Evolutionary conservation across 2,113 vertebrate genomes (phyloP).

Genomic region (Lontra canadensis): DNA sequence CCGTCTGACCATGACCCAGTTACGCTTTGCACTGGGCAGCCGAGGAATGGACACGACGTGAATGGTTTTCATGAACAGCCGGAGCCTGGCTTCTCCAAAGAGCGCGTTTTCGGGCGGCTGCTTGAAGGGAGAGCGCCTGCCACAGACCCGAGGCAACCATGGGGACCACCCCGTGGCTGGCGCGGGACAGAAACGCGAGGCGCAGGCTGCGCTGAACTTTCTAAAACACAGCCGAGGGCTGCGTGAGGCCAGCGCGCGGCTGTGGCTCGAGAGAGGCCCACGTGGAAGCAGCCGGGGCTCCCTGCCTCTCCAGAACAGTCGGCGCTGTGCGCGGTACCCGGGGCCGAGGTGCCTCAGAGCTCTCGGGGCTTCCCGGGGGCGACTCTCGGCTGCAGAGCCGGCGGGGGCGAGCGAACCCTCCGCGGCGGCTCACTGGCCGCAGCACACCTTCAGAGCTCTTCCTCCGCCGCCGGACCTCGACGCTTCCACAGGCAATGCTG

Average conservation of each 20-base stretch:
- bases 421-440: background rate
- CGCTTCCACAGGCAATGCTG: background rate
- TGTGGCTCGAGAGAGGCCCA: background rate
- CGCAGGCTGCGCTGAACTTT: background rate
- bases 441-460: conserved; percentile 35
- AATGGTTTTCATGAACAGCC: background rate
- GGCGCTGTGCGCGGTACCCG: background rate
- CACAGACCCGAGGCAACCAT: background rate
- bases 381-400: background rate
- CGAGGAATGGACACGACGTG: background rate
- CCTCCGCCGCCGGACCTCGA: background rate
- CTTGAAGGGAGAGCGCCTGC: background rate
- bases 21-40: background rate
- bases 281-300: background rate
- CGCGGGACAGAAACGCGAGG: background rate
- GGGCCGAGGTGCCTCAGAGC: background rate
- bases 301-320: background rate
- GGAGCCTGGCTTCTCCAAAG: background rate
- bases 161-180: background rate
- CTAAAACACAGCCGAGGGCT: background rate
- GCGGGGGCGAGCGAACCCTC: background rate
- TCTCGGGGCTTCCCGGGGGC: background rate
- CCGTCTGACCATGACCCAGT: background rate
- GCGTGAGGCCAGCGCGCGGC: background rate
- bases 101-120: conserved; percentile 3